Evolutionary conservation across 2,888 invertebrate species (phyloP).

Genomic region (Troides helena): DNA sequence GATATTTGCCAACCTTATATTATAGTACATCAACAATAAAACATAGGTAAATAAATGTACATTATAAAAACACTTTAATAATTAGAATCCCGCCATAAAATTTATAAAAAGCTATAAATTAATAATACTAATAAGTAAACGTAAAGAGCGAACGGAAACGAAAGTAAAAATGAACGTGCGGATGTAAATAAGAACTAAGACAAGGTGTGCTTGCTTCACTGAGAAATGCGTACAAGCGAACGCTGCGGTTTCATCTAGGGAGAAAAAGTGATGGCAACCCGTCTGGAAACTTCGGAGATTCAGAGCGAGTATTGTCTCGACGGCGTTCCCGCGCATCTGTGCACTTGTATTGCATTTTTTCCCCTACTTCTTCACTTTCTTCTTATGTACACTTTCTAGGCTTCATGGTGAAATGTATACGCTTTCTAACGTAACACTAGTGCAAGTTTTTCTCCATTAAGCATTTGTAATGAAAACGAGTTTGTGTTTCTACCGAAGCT

Average conservation of each 20-base stretch:
- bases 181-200: slow-evolving; percentile 70
- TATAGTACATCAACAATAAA: too few relatives aligned
- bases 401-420: slow-evolving; percentile 76
- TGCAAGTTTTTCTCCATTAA: slow-evolving; percentile 73
- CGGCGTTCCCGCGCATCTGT: slow-evolving; percentile 56
- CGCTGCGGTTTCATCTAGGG: slow-evolving; percentile 60
- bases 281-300: slow-evolving; percentile 62
- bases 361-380: slow-evolving; percentile 78
- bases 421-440: slow-evolving; percentile 77
- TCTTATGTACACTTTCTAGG: slow-evolving; percentile 77
- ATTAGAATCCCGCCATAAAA: not conserved
- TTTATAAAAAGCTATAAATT: not conserved
- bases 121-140: too few relatives aligned
- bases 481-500: slow-evolving; percentile 44
- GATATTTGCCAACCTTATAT: too few relatives aligned
- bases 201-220: slow-evolving; percentile 59
- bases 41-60: not conserved
- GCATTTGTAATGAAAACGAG: slow-evolving; percentile 73
- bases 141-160: slow-evolving; percentile 76
- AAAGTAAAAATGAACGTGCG: slow-evolving; percentile 79
- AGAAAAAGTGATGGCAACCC: slow-evolving; percentile 68
- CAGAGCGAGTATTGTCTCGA: slow-evolving; percentile 58
- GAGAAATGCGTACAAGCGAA: slow-evolving; percentile 65
- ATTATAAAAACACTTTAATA: not conserved
- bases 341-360: slow-evolving; percentile 66